Evolutionary conservation across 1,140 invertebrate genomes (phyloP).

Genomic region (Drosophila ogumai): DNA sequence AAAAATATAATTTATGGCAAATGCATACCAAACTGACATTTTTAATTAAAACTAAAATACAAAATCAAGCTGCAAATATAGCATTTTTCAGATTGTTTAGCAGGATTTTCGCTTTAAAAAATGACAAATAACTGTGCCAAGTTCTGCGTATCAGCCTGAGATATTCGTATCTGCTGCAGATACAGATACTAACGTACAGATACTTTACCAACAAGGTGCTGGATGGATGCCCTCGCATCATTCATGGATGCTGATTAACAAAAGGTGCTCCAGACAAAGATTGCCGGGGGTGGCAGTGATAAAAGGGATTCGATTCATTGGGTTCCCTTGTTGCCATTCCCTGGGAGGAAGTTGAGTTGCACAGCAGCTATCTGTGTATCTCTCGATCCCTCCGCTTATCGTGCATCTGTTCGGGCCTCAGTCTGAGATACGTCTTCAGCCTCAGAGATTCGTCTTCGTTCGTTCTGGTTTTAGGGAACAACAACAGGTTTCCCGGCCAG

Average conservation of each 20-base stretch:
- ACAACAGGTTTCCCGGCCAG: conserved; percentile 72
- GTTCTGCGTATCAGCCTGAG: conserved; percentile 26
- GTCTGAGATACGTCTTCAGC: conserved; percentile 11
- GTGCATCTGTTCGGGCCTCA: conserved; percentile 61
- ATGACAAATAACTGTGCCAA: conserved; percentile 23
- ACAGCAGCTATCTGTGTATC: conserved; percentile 20
- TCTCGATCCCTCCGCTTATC: conserved; percentile 40
- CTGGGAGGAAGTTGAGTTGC: conserved; percentile 32
- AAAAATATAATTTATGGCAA: background rate
- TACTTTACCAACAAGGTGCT: conserved; percentile 25
- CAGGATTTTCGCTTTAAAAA: background rate
- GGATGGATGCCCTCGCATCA: conserved; percentile 3
- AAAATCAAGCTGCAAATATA: background rate
- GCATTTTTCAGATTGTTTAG: background rate
- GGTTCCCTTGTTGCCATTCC: background rate
- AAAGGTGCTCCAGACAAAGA: conserved; percentile 43
- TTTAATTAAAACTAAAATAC: background rate
- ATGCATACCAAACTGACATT: background rate
- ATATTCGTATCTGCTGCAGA: conserved; percentile 17
- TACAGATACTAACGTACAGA: conserved; percentile 9
- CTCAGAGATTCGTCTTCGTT: conserved; percentile 18
- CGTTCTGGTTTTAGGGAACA: conserved; percentile 52
- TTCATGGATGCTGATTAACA: conserved; percentile 33
- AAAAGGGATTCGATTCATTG: conserved; percentile 51
- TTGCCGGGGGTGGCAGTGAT: conserved; percentile 31